phyloP scores from a whole-genome alignment of 2,888 invertebrate genomes.

The Dicranocentrus wangi region DNA sequence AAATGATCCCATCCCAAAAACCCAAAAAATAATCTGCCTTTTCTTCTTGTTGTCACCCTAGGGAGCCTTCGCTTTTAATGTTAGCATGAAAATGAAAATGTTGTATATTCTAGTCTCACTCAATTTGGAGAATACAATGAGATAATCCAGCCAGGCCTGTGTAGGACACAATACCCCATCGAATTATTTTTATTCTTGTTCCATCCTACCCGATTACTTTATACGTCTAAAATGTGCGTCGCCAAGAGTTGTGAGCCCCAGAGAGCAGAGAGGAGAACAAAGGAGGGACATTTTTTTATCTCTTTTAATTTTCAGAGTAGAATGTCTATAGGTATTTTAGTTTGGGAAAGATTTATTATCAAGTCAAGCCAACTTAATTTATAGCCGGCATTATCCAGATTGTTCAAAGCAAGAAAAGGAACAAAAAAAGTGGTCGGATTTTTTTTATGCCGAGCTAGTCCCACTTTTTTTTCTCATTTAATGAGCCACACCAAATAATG shows the following conservation, averaged over 20 bases:
- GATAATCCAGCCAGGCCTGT: too few species aligned
- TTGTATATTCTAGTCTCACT: too few species aligned
- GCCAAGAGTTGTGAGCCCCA: too few species aligned
- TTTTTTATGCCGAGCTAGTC: neutral
- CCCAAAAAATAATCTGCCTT: neutral
- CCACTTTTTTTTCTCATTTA: neutral
- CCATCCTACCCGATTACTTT: too few species aligned
- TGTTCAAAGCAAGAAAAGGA: neutral
- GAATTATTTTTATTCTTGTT: too few species aligned
- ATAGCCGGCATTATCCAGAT: conserved; percentile 4
- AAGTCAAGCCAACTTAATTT: conserved; percentile 13
- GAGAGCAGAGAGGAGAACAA: too few species aligned
- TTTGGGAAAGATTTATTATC: neutral
- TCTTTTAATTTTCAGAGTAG: too few species aligned
- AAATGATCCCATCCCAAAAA: neutral
- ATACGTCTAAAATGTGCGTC: too few species aligned
- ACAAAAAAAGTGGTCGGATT: conserved; percentile 1
- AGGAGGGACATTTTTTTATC: too few species aligned
- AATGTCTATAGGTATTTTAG: neutral
- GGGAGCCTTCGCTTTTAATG: neutral
- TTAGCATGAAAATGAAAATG: neutral
- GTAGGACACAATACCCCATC: too few species aligned
- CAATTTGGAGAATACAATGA: too few species aligned
- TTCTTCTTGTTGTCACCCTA: neutral
- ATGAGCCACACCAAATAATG: too few species aligned